A percentile compares a stretch with the other conserved stretches of the same genome.
phyloP scores from a whole-genome alignment of 37 sponge, comb jelly and placozoan genomes.

The Spongilla lacustris region DNA sequence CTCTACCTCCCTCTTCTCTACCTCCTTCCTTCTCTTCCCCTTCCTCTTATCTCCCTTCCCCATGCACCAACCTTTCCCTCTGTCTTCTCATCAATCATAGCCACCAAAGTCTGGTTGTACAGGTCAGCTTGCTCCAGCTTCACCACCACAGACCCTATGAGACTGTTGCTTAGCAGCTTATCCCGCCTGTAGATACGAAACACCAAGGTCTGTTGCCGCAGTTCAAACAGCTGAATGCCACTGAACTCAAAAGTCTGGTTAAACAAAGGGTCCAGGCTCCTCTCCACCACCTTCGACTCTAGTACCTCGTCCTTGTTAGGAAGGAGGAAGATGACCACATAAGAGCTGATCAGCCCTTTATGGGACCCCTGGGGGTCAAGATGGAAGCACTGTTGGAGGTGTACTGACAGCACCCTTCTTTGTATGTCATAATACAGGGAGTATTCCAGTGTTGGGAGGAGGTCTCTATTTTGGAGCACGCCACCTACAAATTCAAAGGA shows the following conservation, averaged over 20 bases:
- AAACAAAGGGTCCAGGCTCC: constrained; percentile 34
- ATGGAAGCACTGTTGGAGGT: constrained; percentile 34
- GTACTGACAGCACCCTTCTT: constrained; percentile 39
- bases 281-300: constrained; percentile 41
- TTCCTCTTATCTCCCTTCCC: background rate
- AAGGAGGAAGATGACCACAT: constrained; percentile 45
- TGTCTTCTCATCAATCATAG: background rate
- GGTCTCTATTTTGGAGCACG: background rate
- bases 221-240: constrained; percentile 21
- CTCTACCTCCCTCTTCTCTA: too few species aligned
- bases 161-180: constrained; percentile 6
- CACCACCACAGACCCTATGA: constrained; percentile 48
- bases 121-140: constrained; percentile 56
- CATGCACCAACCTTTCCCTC: background rate
- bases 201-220: constrained; percentile 28
- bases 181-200: constrained; percentile 21
- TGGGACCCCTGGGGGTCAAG: background rate
- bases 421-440: constrained; percentile 72
- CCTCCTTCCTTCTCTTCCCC: too few species aligned
- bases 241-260: constrained; percentile 72
- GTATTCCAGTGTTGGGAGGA: constrained; percentile 52
- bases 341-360: constrained; percentile 21
- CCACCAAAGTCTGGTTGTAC: constrained; percentile 19
- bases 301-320: constrained; percentile 59
- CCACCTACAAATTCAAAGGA: background rate